Base-by-base conservation (phyloP, 2,888 invertebrate species). In the Venusia cambrica region DNA sequence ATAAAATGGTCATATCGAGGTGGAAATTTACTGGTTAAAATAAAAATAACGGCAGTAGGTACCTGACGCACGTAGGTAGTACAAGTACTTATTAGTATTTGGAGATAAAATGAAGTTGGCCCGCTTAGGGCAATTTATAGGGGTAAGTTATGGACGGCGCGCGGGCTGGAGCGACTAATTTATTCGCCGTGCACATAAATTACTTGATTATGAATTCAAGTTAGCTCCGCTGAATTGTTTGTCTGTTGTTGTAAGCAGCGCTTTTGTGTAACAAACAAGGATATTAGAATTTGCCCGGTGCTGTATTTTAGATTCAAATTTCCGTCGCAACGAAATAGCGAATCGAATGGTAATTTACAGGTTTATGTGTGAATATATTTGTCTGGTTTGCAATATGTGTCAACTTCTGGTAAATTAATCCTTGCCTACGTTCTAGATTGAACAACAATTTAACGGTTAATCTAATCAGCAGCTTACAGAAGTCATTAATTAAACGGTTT, bases 181-280 rank as follows among this genome's bases (percentile, higher is more conserved):
- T 87, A 87, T 87, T 83, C 87, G 80, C 83, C 85, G 84, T 85
- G 83, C 87, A 87, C 87, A 87, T 87, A 85, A 87, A 87, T 87
- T 85, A 87, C 84, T 85, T 84, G 84, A 87, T 87, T 87, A 87
- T 87, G 87, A 87, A 85, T 87, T 83, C 83, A 77, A 83, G 76
- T 81, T 79, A 78, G 80, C 79, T 84, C 70, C 75, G 79, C 77
- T 76, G 78, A 75, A 75, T 75, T 84, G 81, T 83, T 80, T 83
- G 78, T 79, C 74, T 81, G 80, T 80, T 83, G 79, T 80, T 78
- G 73, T 74, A 73, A 76, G 73, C 76, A 71, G 64, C 71, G 75
- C 78, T 80, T 77, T 80, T 77, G 73, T 75, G 69, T 79, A 71
- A 71, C 75, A 78, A 81, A 76, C 78, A 81, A 73, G 66, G 70